Base-by-base conservation (phyloP, 2,113 vertebrate genomes). In the Rostratula benghalensis region DNA sequence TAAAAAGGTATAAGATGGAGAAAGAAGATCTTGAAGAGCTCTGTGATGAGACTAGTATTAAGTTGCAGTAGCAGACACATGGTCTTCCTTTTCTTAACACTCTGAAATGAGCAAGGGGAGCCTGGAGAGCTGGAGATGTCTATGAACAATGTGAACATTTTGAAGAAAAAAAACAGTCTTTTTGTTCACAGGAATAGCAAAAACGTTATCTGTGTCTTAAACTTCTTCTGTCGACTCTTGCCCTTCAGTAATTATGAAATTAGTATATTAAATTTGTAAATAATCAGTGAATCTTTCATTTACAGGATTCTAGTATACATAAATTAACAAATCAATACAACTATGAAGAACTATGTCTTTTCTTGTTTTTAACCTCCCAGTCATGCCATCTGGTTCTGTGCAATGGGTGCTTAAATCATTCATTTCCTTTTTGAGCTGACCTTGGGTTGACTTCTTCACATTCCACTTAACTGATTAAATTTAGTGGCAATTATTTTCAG, bases 401-500 rank as follows among this genome's bases (percentile, higher is more conserved):
- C 37, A 80, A 89, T 56, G 71, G 43, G 57, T 86, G 80, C 41
- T 83, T 54, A 92, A 95, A 90, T 73, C 0, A 1, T 91, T 92
- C 9, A 71, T 94, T 95, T 93, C 91, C 89, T 93, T 91, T 90
- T 88, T 71, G 81, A 77, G 75, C 35, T 82, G 76, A 83, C 63
- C 81, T 96, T 89, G 87, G 7, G 2, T 39, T 92, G 83, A 96
- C 90, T 91, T 94, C 53, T 79, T 94, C 57, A 89, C 76, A 82
- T 93, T 95, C 77, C 50, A 80, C 39, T 51, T 59, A 90, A 76
- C 82, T 92, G 89, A 95, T 80, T 94, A 89, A 94, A 96, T 83
- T 94, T 93, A 94, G 85, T 67, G 61, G 31, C 35, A 94, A 70
- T 93, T 96, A 94, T 83, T 91, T 90, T 83, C 86, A 94, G 51